Evolutionary conservation across 2,888 invertebrate species (phyloP), one percentile per base, ranked within the genome.

Genomic region (Sicus ferrugineus): DNA sequence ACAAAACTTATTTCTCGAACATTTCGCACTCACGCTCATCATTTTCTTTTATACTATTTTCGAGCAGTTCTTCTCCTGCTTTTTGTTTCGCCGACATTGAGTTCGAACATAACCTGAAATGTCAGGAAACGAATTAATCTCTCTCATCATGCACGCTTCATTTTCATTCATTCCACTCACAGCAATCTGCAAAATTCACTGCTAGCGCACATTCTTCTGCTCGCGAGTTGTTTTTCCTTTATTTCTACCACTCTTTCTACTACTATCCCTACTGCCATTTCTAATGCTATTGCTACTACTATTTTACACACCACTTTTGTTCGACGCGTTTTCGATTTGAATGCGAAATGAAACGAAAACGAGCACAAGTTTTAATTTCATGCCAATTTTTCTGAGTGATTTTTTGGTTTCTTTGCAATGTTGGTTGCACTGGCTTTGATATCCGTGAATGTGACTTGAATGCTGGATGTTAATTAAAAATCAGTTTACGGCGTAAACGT

Each of bases 391-490:
- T 34, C 34, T 46, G n/a, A 56, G 28, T 38, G 42, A 42, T 19
- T 48, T 67, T 58, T 31, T 68, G 3, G 56, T 31, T 61, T 30
- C 54, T 66, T 62, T 62, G 58, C 50, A 62, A 38, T 62, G 42
- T 68, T 70, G 34, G 65, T 65, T 63, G 67, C 52, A 58, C 66
- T 73, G 48, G 52, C 63, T 71, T 73, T 71, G 70, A 69, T 48
- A 14, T 19, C 21, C 23, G 34, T 52, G 50, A 61, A 70, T 71
- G 62, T 65, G 65, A 71, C 63, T 66, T 68, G 67, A 73, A 67
- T 73, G 65, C 69, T 64, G 67, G 70, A 73, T 72, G 71, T 71
- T 73, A 67, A 71, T 71, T 70, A 71, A 72, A 58, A 42, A 48
- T 48, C 30, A 54, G 42, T 59, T 66, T 67, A 9, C 67, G 23